These are phyloP conservation scores for Pseudorectes ferrugineus DNA, from an alignment of 2,113 vertebrate genomes.

Conservation along the genomic window DNA sequence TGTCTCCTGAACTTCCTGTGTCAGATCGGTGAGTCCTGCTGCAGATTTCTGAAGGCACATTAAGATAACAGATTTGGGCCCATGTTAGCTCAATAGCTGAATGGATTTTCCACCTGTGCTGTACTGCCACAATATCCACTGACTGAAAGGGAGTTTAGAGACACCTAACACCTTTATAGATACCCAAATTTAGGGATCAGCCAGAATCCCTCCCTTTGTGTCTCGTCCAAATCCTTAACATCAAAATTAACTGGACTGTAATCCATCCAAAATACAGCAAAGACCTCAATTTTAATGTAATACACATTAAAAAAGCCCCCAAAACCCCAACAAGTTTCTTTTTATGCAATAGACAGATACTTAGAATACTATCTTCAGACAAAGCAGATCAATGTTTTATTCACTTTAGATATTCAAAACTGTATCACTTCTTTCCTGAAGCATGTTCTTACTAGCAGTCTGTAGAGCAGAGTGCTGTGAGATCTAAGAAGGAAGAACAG, in stretches of 20 bases:
- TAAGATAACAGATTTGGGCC: neutral
- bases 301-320: rapidly evolving
- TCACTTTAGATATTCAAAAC: neutral
- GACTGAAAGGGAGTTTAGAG: neutral
- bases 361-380: neutral
- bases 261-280: neutral
- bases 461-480: neutral
- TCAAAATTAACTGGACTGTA: neutral
- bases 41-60: neutral
- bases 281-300: neutral
- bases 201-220: neutral
- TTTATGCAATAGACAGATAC: neutral
- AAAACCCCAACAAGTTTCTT: neutral
- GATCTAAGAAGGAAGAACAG: neutral
- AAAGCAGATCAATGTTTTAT: neutral
- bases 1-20: neutral
- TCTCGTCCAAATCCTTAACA: neutral
- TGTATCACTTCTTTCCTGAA: neutral
- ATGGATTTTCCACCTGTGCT: neutral
- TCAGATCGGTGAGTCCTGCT: rapidly evolving
- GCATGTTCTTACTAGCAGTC: neutral
- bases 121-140: rapidly evolving
- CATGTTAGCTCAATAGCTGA: neutral
- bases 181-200: neutral
- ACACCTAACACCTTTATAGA: neutral